A percentile compares a stretch with the other conserved stretches of the same genome.
phyloP scores from a whole-genome alignment of 2,797 vertebrate species.

The Dallia pectoralis region DNA sequence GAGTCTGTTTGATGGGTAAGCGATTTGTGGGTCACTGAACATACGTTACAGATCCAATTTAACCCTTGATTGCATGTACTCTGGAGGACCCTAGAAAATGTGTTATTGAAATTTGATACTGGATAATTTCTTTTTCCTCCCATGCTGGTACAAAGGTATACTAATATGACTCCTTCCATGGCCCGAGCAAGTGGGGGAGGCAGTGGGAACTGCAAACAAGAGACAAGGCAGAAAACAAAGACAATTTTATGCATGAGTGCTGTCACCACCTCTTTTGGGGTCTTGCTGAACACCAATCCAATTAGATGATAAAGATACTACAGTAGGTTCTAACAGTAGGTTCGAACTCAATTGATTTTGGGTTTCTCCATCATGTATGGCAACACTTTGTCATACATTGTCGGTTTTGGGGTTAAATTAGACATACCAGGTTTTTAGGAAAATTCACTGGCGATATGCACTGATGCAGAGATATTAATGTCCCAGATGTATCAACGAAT shows the following conservation, averaged over 20 bases:
- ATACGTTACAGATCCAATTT: slow-evolving; percentile 99
- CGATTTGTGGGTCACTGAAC: slow-evolving; percentile 96
- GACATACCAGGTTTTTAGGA: slow-evolving; percentile 41
- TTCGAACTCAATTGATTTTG: slow-evolving; percentile 67
- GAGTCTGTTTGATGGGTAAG: slow-evolving; percentile 98
- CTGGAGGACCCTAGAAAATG: slow-evolving; percentile 80
- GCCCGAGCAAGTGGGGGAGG: slow-evolving; percentile 63
- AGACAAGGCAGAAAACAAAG: slow-evolving; percentile 70
- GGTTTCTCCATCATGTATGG: slow-evolving; percentile 64
- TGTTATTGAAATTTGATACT: slow-evolving; percentile 91
- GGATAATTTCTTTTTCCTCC: slow-evolving; percentile 83
- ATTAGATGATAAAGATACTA: slow-evolving; percentile 75
- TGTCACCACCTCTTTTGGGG: slow-evolving; percentile 72
- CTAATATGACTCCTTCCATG: slow-evolving; percentile 72
- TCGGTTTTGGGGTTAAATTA: slow-evolving; percentile 29
- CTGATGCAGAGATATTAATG: slow-evolving; percentile 1
- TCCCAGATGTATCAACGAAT: slow-evolving; percentile 6
- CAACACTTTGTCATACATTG: slow-evolving; percentile 50
- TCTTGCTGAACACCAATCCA: slow-evolving; percentile 82
- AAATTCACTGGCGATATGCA: slow-evolving; percentile 36
- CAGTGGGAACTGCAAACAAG: slow-evolving; percentile 60
- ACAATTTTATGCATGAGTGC: slow-evolving; percentile 75
- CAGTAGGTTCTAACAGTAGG: slow-evolving; percentile 63
- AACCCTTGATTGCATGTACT: slow-evolving; percentile 97
- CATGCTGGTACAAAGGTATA: slow-evolving; percentile 77